phyloP scores from a whole-genome alignment of 2,888 invertebrate genomes.

The Digitonthophagus gazella region DNA sequence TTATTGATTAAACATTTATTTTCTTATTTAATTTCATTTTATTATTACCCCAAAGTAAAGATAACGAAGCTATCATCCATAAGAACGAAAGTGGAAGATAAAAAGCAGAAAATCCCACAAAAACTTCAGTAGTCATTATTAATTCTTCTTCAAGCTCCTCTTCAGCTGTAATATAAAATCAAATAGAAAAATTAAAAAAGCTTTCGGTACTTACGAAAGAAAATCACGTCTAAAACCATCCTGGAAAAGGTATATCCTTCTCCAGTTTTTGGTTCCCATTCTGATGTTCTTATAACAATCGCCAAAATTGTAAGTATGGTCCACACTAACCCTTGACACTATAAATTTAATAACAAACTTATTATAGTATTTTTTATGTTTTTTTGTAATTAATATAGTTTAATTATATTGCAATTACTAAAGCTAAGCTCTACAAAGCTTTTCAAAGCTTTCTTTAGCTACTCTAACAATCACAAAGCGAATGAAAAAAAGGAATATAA shows the following conservation, averaged over 20 bases:
- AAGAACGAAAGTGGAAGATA: constrained; percentile 34
- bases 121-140: constrained; percentile 32
- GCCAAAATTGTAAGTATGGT: constrained; percentile 47
- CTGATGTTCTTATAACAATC: constrained; percentile 43
- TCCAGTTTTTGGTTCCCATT: constrained; percentile 37
- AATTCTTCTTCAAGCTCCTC: neutral
- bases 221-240: neutral
- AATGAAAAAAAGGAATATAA: neutral
- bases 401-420: neutral
- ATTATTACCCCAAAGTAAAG: constrained; percentile 32
- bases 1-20: too few relatives aligned
- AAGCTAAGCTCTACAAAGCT: too few relatives aligned
- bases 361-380: too few relatives aligned
- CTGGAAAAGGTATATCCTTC: neutral
- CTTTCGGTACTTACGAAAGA: neutral
- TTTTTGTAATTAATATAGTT: too few relatives aligned
- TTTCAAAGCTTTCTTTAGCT: neutral
- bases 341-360: constrained; percentile 24
- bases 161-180: neutral
- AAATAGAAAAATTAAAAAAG: neutral
- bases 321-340: constrained; percentile 50
- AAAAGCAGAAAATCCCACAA: constrained; percentile 36
- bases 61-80: constrained; percentile 34
- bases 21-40: too few relatives aligned
- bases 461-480: neutral